Evolutionary conservation across 2,797 vertebrate genomes (phyloP), one percentile per base, ranked within the genome.

Genomic region (Semaprochilodus insignis): DNA sequence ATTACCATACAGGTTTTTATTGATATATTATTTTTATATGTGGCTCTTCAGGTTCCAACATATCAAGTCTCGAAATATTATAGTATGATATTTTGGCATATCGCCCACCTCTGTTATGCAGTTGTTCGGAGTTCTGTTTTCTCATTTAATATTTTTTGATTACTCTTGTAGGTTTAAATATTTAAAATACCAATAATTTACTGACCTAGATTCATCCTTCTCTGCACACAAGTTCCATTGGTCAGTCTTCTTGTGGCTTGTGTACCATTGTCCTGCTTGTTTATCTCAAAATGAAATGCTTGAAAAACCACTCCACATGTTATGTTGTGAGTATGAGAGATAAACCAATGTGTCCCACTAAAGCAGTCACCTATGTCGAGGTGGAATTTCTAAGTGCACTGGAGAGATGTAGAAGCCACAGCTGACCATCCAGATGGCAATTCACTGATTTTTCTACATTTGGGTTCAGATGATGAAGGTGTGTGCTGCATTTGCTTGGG

Each of bases 321-420:
- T 16, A 69, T 59, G 27, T 57, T 36, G 63, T 1, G 21, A 54
- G 70, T n/a, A n/a, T 44, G 51, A 34, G 11, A 44, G 63, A 72
- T 54, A 23, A 55, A 67, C 16, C 54, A 80, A 4, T 21, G 54
- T 17, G 34, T 23, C 23, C 60, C 10, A 59, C n/a, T 55, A 72
- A 69, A 54, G 25, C 51, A 54, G 69, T 73, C 51, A 31, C n/a
- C 60, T 67, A 60, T 34, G 31, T 66, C 31, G 31, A 57, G 48
- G 2, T n/a, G 21, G 36, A 10, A 72, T n/a, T 21, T 19, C 2
- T 4, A 11, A 78, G 23, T 34, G 55, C 7, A 3, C 11, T 11
- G 44, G 54, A 16, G 25, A n/a, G 4, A 54, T 6, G 3, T 14
- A 70, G 40, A 6, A 15, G 6, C n/a, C 23, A 72, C 44, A 71